phyloP scores from a whole-genome alignment of 1,140 invertebrate species.

The Diabrotica virgifera region DNA sequence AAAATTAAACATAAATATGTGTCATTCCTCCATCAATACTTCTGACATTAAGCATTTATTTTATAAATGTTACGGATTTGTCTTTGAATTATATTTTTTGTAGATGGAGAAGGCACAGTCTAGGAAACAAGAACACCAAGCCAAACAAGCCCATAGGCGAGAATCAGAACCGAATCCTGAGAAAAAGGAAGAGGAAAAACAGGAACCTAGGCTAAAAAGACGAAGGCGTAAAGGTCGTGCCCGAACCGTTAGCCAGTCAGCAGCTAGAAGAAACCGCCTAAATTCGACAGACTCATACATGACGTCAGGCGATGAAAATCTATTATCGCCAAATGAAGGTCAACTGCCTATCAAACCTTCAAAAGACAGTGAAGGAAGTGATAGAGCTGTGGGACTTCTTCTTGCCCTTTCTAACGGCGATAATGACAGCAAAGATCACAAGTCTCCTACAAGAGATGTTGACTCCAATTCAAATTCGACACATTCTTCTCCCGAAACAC shows the following conservation, averaged over 20 bases:
- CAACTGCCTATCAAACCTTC: conserved; percentile 36
- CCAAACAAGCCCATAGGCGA: conserved; percentile 55
- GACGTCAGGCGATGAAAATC: conserved; percentile 65
- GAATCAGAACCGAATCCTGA: conserved; percentile 45
- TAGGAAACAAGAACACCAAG: conserved; percentile 68
- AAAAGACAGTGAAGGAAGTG: conserved; percentile 20
- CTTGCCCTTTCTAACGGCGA: conserved; percentile 57
- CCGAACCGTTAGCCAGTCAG: conserved; percentile 58
- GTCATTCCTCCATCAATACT: too few relatives aligned
- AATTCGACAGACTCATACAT: conserved; percentile 72
- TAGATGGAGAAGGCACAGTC: conserved; percentile 73
- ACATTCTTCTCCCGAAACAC: conserved; percentile 58
- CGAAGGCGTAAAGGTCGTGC: conserved; percentile 60
- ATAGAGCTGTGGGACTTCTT: conserved; percentile 57
- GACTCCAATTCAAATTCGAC: conserved; percentile 46
- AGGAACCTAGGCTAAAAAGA: conserved; percentile 36
- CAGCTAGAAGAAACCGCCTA: conserved; percentile 56
- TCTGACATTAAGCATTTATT: neutral
- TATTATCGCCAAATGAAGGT: conserved; percentile 52
- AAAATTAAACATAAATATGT: too few relatives aligned
- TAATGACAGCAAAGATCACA: conserved; percentile 30
- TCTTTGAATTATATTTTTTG: neutral
- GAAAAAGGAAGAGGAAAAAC: conserved; percentile 49
- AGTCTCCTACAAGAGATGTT: conserved; percentile 47
- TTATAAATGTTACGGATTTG: neutral